Evolutionary conservation across 1,140 invertebrate species (phyloP).

Genomic region (Metopolophium dirhodum): DNA sequence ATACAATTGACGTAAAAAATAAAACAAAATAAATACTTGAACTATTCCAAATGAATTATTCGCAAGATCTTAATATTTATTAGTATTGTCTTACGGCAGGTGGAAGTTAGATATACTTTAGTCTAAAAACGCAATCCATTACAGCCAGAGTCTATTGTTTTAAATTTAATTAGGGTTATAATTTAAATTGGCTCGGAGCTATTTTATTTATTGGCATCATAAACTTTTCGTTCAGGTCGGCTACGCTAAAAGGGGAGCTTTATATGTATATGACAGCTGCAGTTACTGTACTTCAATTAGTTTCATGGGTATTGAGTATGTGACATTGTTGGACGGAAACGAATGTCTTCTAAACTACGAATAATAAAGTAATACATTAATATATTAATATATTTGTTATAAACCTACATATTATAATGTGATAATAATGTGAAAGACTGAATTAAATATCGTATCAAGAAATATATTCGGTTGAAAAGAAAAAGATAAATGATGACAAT

Average conservation of each 20-base stretch:
- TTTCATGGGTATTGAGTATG: background rate
- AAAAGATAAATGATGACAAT: background rate
- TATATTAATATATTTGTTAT: too few species aligned
- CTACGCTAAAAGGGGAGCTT: background rate
- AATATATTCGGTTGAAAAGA: background rate
- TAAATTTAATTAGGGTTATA: slow-evolving; percentile 24
- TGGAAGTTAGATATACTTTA: background rate
- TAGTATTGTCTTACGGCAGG: background rate
- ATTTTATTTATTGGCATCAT: slow-evolving; percentile 25
- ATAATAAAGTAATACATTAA: too few species aligned
- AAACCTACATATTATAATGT: background rate
- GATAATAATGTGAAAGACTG: background rate
- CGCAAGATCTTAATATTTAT: background rate
- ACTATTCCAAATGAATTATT: background rate
- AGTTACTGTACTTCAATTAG: background rate
- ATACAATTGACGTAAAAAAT: background rate
- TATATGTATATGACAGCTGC: background rate
- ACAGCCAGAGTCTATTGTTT: background rate
- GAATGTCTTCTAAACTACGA: background rate
- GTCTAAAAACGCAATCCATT: background rate
- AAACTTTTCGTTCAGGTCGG: background rate
- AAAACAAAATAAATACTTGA: background rate
- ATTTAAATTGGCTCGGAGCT: background rate
- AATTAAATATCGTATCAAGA: background rate
- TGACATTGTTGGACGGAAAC: background rate